Base-by-base conservation (phyloP, 2,797 vertebrate genomes). In the Chiloscyllium punctatum region DNA sequence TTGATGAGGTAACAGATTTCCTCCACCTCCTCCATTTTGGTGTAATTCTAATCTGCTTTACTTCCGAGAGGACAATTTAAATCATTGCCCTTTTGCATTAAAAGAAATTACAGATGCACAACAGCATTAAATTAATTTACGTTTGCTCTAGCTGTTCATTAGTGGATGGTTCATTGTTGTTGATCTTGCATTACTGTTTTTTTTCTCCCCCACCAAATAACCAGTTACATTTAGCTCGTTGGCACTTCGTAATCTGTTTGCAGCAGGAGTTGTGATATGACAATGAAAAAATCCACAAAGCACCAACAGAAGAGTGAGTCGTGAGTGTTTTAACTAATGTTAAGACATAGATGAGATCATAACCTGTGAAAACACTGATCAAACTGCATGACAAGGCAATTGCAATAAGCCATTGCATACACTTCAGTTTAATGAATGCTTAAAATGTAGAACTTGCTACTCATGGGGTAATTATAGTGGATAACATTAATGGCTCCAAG, bases 1-100 rank as follows among this genome's bases (percentile, higher is more conserved):
- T 74, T 42, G 94, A 94, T 74, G 69, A 94, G 94, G 42, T 33
- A 94, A 69, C 42, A 51, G 37, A 94, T 74, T 71, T 71, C 37
- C 42, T 16, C 18, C 69, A 94, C 69, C 15, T 33, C 71, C 69
- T 68, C 90, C 48, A 71, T 30, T 94, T 74, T 30, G 94, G 42
- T 42, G 21, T 30, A 15, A 94, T 94, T 94, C 15, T 48, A 51
- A 94, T 33, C 42, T 94, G 69, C 23, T 53, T 27, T 25, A 94
- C 27, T 74, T 71, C 94, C 27, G 15, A 16, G 42, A 74, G 42
- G 69, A 53, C 37, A 48, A 94, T 94, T 94, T 71, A 94, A 74
- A 94, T 74, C 66, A 94, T 74, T 94, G 68, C 1, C 11, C 42
- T 51, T 91, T 37, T 51, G 69, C 53, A 42, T 72, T 72, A 69